These are phyloP conservation scores for Blennius ocellaris DNA, from an alignment of 2,113 vertebrate species.

Conservation along the genomic window DNA sequence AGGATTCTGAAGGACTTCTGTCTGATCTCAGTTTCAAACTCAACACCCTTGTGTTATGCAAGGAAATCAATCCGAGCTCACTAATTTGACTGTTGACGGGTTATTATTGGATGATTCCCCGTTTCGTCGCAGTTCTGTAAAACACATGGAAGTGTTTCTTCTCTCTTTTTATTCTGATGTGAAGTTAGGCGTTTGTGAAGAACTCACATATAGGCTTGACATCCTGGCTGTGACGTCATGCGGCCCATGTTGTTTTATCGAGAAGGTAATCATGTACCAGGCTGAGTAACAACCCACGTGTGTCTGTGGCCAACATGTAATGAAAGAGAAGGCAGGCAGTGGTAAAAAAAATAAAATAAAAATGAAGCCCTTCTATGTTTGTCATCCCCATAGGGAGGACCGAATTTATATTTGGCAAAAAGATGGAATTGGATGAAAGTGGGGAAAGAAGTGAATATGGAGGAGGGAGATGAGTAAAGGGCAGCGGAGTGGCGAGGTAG, in stretches of 20 bases:
- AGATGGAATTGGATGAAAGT: constrained; percentile 41
- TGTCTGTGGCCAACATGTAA: neutral
- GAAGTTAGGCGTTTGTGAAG: too few relatives aligned
- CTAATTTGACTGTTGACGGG: neutral
- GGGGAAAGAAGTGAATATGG: constrained; percentile 30
- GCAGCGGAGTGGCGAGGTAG: constrained; percentile 12
- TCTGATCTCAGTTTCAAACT: constrained; percentile 26
- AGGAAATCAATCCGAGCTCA: constrained; percentile 12
- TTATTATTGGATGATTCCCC: neutral
- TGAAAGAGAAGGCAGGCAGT: neutral
- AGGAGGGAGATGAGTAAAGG: constrained; percentile 38
- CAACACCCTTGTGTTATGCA: neutral
- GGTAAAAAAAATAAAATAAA: neutral
- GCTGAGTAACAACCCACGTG: neutral
- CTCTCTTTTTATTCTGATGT: too few relatives aligned
- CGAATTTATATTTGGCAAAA: constrained; percentile 16
- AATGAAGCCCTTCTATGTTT: constrained; percentile 24
- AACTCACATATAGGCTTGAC: too few relatives aligned
- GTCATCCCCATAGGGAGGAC: constrained; percentile 17
- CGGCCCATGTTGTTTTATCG: neutral
- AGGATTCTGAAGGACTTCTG: constrained; percentile 22
- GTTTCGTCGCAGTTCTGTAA: neutral
- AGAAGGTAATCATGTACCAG: neutral
- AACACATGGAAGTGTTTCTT: too few relatives aligned
- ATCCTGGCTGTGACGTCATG: neutral